These are phyloP conservation scores for Melinaea menophilus DNA, from an alignment of 2,888 invertebrate species.

Conservation along the genomic window DNA sequence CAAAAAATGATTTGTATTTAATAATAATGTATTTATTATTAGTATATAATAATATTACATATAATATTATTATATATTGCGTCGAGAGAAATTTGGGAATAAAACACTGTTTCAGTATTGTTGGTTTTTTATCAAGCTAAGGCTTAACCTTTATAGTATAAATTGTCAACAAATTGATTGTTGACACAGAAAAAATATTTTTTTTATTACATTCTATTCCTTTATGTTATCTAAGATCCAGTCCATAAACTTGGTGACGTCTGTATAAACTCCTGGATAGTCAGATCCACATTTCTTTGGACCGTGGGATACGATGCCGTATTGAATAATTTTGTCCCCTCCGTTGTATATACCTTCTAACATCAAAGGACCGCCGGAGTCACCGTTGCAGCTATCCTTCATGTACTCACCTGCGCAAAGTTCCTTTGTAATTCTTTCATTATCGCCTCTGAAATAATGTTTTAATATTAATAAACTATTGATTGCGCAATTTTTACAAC, in stretches of 20 bases:
- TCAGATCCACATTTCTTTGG: constrained; percentile 43
- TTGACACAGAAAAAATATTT: not conserved
- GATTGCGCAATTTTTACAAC: not conserved
- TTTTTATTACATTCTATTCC: constrained; percentile 20
- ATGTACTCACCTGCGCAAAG: constrained; percentile 61
- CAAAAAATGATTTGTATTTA: too few species aligned
- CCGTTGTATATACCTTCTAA: constrained; percentile 27
- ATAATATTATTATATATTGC: too few species aligned
- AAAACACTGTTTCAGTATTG: too few species aligned
- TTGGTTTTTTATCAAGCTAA: too few species aligned
- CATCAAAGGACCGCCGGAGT: constrained; percentile 82
- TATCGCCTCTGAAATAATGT: constrained; percentile 7
- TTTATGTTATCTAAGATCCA: constrained; percentile 54
- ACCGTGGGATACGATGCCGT: constrained; percentile 43
- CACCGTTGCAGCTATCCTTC: constrained; percentile 80
- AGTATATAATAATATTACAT: too few species aligned
- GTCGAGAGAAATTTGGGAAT: too few species aligned
- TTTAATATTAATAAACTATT: not conserved
- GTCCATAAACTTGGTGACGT: constrained; percentile 53
- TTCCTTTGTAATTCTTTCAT: constrained; percentile 24
- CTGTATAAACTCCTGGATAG: constrained; percentile 63
- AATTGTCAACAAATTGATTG: too few species aligned
- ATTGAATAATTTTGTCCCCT: constrained; percentile 36
- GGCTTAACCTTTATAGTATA: too few species aligned
- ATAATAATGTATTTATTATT: too few species aligned